Conservation (phyloP, 2,113 vertebrate species). For the Heteronetta atricapilla region DNA sequence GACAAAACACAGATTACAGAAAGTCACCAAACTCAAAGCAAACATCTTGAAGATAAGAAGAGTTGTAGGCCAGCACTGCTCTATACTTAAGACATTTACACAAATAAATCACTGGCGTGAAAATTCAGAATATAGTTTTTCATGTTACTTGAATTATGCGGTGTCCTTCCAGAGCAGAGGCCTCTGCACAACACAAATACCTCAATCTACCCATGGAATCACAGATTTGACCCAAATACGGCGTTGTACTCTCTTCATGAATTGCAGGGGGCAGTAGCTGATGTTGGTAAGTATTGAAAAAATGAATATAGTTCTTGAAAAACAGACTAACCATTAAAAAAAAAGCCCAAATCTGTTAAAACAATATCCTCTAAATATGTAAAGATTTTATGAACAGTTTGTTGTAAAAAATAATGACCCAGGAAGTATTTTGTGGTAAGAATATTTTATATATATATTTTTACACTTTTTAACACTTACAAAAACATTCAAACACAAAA, state of each 20-base stretch:
- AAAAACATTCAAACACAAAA: constrained; percentile 85
- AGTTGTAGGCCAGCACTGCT: too few relatives aligned
- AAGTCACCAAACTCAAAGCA: neutral
- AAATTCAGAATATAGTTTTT: constrained; percentile 41
- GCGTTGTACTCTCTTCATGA: neutral
- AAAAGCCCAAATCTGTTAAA: neutral
- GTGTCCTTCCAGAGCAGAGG: neutral
- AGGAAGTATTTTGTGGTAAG: constrained; percentile 76
- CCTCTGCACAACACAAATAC: constrained; percentile 14
- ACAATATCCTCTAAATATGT: neutral
- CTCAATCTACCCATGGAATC: neutral
- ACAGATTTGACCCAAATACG: constrained; percentile 3
- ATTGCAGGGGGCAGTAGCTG: constrained; percentile 23
- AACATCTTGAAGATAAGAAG: neutral
- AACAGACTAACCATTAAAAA: neutral
- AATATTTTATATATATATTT: constrained; percentile 81
- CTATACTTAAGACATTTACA: constrained; percentile 16
- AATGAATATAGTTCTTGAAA: neutral
- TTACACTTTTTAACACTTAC: constrained; percentile 85
- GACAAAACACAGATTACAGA: neutral
- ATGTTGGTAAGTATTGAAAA: neutral
- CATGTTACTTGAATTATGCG: constrained; percentile 10
- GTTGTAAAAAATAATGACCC: constrained; percentile 70
- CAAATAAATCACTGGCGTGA: constrained; percentile 42
- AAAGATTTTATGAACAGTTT: constrained; percentile 50